phyloP scores from a whole-genome alignment of 2,888 invertebrate species.

The Lamellibrachia satsuma region DNA sequence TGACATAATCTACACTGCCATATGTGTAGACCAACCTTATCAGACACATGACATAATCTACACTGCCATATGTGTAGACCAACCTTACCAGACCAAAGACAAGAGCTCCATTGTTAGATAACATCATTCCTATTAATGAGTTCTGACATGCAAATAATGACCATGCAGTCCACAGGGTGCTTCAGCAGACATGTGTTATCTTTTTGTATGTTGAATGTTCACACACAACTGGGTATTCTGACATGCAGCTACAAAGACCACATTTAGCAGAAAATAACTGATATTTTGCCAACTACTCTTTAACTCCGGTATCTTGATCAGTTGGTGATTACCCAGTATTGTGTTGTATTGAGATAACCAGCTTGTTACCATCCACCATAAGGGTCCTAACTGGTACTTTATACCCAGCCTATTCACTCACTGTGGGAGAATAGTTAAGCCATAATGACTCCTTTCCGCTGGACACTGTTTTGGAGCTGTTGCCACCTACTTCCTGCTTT shows the following conservation, averaged over 20 bases:
- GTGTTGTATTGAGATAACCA: not conserved
- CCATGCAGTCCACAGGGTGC: not conserved
- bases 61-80: not conserved
- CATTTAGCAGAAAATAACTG: not conserved
- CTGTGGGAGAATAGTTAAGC: too few species aligned
- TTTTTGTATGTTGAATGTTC: not conserved
- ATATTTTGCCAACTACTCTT: not conserved
- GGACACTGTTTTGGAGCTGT: too few species aligned
- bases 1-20: too few species aligned
- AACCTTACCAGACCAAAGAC: not conserved
- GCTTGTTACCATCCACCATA: not conserved
- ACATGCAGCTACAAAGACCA: not conserved
- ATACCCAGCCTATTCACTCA: too few species aligned
- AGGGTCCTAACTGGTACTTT: not conserved
- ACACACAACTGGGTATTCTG: not conserved
- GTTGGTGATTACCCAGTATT: not conserved
- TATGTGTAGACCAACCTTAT: not conserved
- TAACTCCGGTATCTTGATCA: not conserved
- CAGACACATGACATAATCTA: not conserved
- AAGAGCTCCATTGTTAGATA: not conserved
- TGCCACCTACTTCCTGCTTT: too few species aligned
- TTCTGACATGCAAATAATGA: not conserved
- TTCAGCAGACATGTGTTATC: not conserved
- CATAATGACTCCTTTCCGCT: too few species aligned
- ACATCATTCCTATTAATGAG: not conserved